A percentile compares a stretch with the other conserved stretches of the same genome.
Conservation (phyloP, 2,113 vertebrate genomes). For the Sclerurus mexicanus region DNA sequence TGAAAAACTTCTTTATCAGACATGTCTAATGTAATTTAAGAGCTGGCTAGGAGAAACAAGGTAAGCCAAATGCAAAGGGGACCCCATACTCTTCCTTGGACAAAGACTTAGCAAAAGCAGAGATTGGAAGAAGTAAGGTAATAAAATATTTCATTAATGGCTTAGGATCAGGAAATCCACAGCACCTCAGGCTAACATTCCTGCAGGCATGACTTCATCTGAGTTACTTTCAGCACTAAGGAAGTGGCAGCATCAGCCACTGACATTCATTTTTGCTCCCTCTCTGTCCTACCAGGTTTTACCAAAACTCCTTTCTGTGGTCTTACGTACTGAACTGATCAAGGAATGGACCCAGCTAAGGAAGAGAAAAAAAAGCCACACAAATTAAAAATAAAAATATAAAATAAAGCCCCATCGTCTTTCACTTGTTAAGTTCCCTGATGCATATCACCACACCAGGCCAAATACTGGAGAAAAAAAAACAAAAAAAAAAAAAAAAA, state of each 20-base stretch:
- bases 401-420: background rate
- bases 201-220: background rate
- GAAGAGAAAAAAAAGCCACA: fast-evolving
- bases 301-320: background rate
- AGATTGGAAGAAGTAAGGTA: background rate
- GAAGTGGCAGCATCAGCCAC: background rate
- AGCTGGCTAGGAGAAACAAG: background rate
- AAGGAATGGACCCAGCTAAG: background rate
- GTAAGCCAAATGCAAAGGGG: background rate
- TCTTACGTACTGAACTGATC: background rate
- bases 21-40: background rate
- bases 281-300: background rate
- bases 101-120: background rate
- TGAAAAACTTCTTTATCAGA: background rate
- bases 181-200: background rate
- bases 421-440: background rate
- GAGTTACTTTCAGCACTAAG: background rate
- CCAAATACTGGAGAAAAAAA: background rate
- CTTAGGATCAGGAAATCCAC: background rate
- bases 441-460: background rate
- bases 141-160: background rate
- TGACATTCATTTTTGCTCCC: background rate
- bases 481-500: no score
- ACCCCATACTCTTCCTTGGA: background rate
- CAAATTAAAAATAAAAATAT: background rate